Conservation (phyloP, 2,797 vertebrate species). For the Apodemus agrarius region DNA sequence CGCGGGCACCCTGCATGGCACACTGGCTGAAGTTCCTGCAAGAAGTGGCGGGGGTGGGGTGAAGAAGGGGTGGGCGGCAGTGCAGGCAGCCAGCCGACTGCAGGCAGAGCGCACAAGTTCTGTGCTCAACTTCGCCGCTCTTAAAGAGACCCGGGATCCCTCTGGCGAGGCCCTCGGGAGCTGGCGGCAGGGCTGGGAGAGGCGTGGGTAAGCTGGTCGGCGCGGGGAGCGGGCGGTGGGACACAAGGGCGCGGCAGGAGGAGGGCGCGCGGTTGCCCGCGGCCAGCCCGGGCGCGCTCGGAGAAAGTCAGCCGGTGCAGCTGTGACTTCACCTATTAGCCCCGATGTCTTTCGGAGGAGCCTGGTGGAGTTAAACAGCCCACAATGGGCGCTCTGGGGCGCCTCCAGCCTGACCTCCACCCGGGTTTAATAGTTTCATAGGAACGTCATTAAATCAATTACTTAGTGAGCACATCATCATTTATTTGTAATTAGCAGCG, state of each 20-base stretch:
- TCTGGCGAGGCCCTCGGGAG: slow-evolving; percentile 86
- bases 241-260: slow-evolving; percentile 59
- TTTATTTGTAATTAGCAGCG: slow-evolving; percentile 91
- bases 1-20: slow-evolving; percentile 91
- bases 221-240: slow-evolving; percentile 81
- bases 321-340: slow-evolving; percentile 95
- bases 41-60: slow-evolving; percentile 82
- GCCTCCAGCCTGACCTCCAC: slow-evolving; percentile 92
- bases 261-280: slow-evolving; percentile 69
- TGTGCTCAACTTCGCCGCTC: slow-evolving; percentile 86
- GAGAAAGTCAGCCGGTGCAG: slow-evolving; percentile 85
- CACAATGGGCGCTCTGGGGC: slow-evolving; percentile 92
- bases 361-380: slow-evolving; percentile 93
- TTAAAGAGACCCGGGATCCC: slow-evolving; percentile 85
- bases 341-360: slow-evolving; percentile 94
- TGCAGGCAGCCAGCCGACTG: slow-evolving; percentile 85
- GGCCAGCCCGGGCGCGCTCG: slow-evolving; percentile 28
- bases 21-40: slow-evolving; percentile 89
- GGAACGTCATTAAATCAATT: slow-evolving; percentile 98
- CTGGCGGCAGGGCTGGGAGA: slow-evolving; percentile 84
- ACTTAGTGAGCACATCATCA: slow-evolving; percentile 92
- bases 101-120: slow-evolving; percentile 87
- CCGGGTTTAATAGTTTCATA: slow-evolving; percentile 94
- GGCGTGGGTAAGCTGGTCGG: slow-evolving; percentile 84
- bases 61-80: slow-evolving; percentile 71